Evolutionary conservation across 2,113 vertebrate species (phyloP), one percentile per base, ranked within the genome.

Genomic region (Ancistrus triradiatus): DNA sequence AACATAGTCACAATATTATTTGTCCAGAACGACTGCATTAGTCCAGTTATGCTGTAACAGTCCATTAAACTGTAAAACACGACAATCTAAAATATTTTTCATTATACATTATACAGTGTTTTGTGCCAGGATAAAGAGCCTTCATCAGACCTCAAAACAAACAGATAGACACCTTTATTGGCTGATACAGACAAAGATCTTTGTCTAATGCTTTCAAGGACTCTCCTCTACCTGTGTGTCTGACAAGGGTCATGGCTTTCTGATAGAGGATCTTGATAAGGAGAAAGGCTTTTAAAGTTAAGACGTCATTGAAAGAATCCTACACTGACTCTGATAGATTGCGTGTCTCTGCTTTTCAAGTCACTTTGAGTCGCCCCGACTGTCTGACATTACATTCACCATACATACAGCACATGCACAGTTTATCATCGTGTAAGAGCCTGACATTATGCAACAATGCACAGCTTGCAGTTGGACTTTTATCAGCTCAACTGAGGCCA

Each of bases 361-460:
- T 2, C 46, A 40, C 31, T 4, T 4, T 31, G 27, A 7, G 7
- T 25, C 0, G 13, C 15, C 17, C 15, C 9, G 17, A 3, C 18
- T 3, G 37, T 21, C 21, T 13, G 21, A 11, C 10, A 1, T 17
- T 3, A 35, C 31, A 35, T n/a, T n/a, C n/a, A n/a, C n/a, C 18
- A 19, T 2, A 5, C 11, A 35, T 60, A 9, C 25, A 14, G 3
- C 22, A 43, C 22, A 52, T 31, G 9, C 35, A 37, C 35, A 37
- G 5, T 9, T 2, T 8, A 2, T 40, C 19, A 56, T 55, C 11
- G 11, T 13, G 22, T 19, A n/a, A 27, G 4, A 40, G 14, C 37
- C 44, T 59, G 21, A 47, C 62, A 28, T 73, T 67, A 66, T 48
- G 52, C 63, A 73, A 73, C 13, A 27, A 17, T 50, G 27, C 42